Evolutionary conservation across 2,113 vertebrate species (phyloP).

Genomic region (Silurus meridionalis): DNA sequence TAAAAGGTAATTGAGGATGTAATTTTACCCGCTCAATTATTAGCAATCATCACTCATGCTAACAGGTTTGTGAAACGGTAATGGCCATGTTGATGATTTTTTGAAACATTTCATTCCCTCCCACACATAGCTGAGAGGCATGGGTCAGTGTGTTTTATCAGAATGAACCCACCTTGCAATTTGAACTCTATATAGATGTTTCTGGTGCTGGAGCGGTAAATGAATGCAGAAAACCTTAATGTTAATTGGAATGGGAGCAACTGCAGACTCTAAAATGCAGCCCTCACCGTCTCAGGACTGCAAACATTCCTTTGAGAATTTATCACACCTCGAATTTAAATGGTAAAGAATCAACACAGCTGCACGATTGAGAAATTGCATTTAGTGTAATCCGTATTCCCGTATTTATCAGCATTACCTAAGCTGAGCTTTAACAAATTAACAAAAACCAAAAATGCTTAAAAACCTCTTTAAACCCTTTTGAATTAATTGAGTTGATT

Average conservation of each 20-base stretch:
- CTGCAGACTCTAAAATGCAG: constrained; percentile 8
- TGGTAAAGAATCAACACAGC: too few relatives aligned
- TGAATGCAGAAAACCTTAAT: constrained; percentile 54
- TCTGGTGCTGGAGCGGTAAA: constrained; percentile 44
- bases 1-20: not conserved
- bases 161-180: not conserved
- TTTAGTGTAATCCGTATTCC: not conserved
- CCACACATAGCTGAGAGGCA: constrained; percentile 5
- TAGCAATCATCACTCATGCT: not conserved
- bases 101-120: constrained; percentile 13
- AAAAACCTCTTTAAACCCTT: not conserved
- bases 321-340: not conserved
- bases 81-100: constrained; percentile 11
- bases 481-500: not conserved
- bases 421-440: not conserved
- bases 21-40: not conserved
- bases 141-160: constrained; percentile 16
- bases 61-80: constrained; percentile 17
- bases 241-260: constrained; percentile 46
- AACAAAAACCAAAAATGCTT: not conserved
- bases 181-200: constrained; percentile 7
- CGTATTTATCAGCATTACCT: not conserved
- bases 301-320: constrained; percentile 35
- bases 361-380: too few relatives aligned
- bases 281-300: constrained; percentile 36